Percentiles rank a stretch among this genome's conserved stretches.
Evolutionary conservation across 2,113 vertebrate genomes (phyloP).

Genomic region (Coptodon bakossiorum): DNA sequence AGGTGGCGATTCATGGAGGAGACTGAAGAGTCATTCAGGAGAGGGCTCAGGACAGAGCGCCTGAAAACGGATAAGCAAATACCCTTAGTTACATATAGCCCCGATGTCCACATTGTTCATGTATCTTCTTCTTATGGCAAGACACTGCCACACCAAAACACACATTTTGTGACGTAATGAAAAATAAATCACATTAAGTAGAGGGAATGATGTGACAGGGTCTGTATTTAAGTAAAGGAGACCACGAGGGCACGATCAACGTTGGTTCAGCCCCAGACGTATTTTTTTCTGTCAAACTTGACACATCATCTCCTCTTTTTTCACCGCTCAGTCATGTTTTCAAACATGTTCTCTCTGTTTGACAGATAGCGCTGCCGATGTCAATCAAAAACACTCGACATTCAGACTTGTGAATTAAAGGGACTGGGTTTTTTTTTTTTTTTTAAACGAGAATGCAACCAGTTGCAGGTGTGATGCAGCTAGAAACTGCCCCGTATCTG

Average conservation of each 20-base stretch:
- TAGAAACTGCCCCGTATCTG: not conserved
- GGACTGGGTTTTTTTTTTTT: not conserved
- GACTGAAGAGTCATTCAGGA: not conserved
- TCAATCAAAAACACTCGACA: not conserved
- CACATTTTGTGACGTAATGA: not conserved
- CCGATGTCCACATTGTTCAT: not conserved
- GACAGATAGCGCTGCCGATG: not conserved
- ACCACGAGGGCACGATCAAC: not conserved
- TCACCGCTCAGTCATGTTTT: not conserved
- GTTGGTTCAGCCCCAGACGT: not conserved
- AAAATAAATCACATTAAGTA: not conserved
- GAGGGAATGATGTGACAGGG: not conserved
- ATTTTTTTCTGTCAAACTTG: not conserved
- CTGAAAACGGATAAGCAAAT: not conserved
- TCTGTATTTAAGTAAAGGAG: not conserved
- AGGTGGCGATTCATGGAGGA: not conserved
- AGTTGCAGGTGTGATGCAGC: not conserved
- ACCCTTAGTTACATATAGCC: not conserved
- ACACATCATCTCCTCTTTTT: not conserved
- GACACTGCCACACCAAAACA: not conserved
- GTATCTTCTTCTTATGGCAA: not conserved
- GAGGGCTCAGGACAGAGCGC: not conserved
- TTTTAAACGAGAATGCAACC: not conserved
- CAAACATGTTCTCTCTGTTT: not conserved
- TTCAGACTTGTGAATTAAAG: not conserved